Evolutionary conservation across 1,140 invertebrate genomes (phyloP).

Genomic region (Sinella curviseta): DNA sequence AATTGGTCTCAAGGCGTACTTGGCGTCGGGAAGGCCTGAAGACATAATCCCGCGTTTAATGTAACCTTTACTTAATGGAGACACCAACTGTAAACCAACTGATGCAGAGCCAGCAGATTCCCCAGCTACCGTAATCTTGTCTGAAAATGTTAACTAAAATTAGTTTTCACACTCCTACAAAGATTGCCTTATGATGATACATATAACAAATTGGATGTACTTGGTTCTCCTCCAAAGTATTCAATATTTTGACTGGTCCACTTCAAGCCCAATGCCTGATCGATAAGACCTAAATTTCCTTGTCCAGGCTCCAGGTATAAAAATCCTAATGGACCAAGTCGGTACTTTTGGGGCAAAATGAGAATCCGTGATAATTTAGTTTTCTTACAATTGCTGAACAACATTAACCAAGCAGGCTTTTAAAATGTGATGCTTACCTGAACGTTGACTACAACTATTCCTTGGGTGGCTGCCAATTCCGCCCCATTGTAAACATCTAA

Average conservation of each 20-base stretch:
- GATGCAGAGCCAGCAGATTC: constrained; percentile 87
- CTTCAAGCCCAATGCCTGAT: constrained; percentile 26
- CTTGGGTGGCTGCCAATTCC: constrained; percentile 77
- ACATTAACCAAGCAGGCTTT: too few species aligned
- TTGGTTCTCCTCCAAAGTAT: constrained; percentile 34
- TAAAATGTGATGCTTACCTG: constrained; percentile 56
- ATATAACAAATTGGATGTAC: background rate
- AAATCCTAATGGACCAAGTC: constrained; percentile 56
- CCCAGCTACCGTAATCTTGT: constrained; percentile 85
- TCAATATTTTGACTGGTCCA: constrained; percentile 39
- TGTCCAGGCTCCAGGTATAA: constrained; percentile 27
- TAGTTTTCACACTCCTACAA: too few species aligned
- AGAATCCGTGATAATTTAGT: too few species aligned
- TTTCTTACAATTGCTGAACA: background rate
- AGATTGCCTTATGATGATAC: background rate
- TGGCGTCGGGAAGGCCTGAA: constrained; percentile 16
- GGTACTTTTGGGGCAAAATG: constrained; percentile 25
- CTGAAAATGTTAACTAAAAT: constrained; percentile 23
- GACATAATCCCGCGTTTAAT: constrained; percentile 33
- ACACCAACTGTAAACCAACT: constrained; percentile 77
- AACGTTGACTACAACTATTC: constrained; percentile 84
- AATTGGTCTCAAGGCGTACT: background rate
- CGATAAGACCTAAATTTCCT: constrained; percentile 38
- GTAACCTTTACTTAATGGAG: constrained; percentile 63
- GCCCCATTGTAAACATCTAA: constrained; percentile 85